Base-by-base conservation (phyloP, 2,797 vertebrate genomes). In the Amazona ochrocephala region DNA sequence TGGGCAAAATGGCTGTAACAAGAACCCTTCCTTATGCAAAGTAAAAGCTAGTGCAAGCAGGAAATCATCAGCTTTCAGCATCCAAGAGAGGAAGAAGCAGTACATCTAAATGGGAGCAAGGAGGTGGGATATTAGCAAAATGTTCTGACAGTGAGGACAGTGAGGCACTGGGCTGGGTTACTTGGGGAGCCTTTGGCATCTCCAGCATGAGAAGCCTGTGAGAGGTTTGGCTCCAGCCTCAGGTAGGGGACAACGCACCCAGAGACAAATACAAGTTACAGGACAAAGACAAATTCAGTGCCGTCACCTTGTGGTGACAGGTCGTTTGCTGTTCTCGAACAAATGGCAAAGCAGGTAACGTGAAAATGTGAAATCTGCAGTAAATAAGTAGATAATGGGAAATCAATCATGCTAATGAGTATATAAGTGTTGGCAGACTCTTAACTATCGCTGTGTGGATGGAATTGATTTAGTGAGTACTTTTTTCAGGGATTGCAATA, bases 351-450 rank as follows among this genome's bases (percentile, higher is more conserved):
- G 72, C 60, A 79, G 75, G 47, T 82, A 87, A 89, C 0, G 0
- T 70, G 20, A 78, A 87, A 84, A 90, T 48, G 62, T 73, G 86
- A 93, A 87, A 87, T 82, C 77, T 82, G 61, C 64, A 65, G 68
- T 78, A 79, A 90, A 90, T 87, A 80, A 53, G 92, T 87, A 87
- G 64, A 80, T 85, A 94, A 93, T 80, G 53, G 72, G 45, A 93
- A 95, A 92, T 92, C 92, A 87, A 15, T 95, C 61, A 58, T 71
- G 89, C 48, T 93, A 87, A 53, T 85, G 70, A 53, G 48, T 70
- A 30, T 56, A 9, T 88, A 94, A 89, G 51, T 64, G 67, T 74
- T 93, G 61, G 30, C 86, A 90, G 80, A 75, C 66, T 41, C 41
- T 41, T 81, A 78, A 2, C 34, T 39, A 10, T 67, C 10, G 3